Evolutionary conservation across 92 coral and sea anemone genomes (phyloP).

Genomic region (Palythoa grandis): DNA sequence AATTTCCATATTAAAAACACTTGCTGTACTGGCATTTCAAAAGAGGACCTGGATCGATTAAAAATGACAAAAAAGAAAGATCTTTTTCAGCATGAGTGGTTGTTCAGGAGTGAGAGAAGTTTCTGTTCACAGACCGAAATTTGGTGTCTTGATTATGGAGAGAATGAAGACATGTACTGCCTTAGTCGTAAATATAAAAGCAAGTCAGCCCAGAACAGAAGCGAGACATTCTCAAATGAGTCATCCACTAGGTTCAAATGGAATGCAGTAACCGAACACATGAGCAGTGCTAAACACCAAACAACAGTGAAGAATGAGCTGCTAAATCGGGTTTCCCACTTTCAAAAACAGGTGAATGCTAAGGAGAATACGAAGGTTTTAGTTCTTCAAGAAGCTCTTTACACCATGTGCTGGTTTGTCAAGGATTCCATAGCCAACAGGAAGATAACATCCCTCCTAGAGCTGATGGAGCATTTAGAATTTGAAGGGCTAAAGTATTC

Average conservation of each 20-base stretch:
- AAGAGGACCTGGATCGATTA: conserved; percentile 2
- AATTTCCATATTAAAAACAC: neutral
- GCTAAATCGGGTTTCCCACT: conserved; percentile 49
- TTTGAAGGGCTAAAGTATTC: conserved; percentile 51
- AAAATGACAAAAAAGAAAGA: conserved; percentile 2
- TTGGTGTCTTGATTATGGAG: conserved; percentile 48
- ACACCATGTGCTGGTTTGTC: conserved; percentile 52
- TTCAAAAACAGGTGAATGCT: too few species aligned
- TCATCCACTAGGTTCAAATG: conserved; percentile 50
- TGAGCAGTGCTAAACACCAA: conserved; percentile 50
- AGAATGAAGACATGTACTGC: conserved; percentile 45
- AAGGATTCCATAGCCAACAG: conserved; percentile 62
- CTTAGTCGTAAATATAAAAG: conserved; percentile 53
- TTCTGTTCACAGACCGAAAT: conserved; percentile 37
- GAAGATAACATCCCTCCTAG: conserved; percentile 53
- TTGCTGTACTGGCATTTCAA: neutral
- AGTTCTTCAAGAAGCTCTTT: conserved; percentile 48
- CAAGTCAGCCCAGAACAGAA: conserved; percentile 53
- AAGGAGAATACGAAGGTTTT: conserved; percentile 36
- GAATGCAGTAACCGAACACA: conserved; percentile 27
- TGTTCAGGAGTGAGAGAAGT: conserved; percentile 19
- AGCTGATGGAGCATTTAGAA: conserved; percentile 52
- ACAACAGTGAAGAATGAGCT: conserved; percentile 51
- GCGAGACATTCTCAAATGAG: conserved; percentile 43
- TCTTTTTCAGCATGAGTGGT: conserved; percentile 32